A percentile compares a stretch with the other conserved stretches of the same genome.
These are phyloP conservation scores for Gobionotothen gibberifrons DNA, from an alignment of 2,797 vertebrate genomes.

Conservation along the genomic window DNA sequence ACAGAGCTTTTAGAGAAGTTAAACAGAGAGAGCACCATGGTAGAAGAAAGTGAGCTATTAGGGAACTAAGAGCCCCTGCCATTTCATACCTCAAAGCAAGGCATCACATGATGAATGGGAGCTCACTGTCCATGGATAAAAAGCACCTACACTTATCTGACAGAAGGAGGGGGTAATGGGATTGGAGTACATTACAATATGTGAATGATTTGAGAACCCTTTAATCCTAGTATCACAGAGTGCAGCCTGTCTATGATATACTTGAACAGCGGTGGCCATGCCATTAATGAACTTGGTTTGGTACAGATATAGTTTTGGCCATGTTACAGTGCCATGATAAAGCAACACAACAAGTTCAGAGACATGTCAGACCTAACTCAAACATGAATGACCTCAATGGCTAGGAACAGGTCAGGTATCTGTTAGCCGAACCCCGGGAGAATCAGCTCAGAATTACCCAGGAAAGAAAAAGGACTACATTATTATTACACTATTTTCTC, in stretches of 20 bases:
- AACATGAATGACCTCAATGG: constrained; percentile 6
- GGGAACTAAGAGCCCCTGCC: constrained; percentile 66
- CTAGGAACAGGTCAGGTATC: background rate
- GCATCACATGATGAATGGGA: constrained; percentile 55
- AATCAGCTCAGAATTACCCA: background rate
- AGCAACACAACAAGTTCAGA: constrained; percentile 31
- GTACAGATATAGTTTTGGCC: constrained; percentile 62
- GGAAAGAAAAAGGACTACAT: background rate
- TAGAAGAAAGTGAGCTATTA: constrained; percentile 61
- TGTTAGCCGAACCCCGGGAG: background rate
- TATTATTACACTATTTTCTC: background rate
- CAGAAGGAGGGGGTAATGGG: constrained; percentile 51
- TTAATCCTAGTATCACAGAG: constrained; percentile 60
- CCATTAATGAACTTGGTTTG: constrained; percentile 69
- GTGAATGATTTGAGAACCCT: constrained; percentile 62
- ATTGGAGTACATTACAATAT: constrained; percentile 67
- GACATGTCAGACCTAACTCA: constrained; percentile 8
- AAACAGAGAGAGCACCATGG: constrained; percentile 48
- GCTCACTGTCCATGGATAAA: constrained; percentile 35
- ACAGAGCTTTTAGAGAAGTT: constrained; percentile 57
- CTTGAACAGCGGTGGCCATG: constrained; percentile 46
- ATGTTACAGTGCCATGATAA: constrained; percentile 44
- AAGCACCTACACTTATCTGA: constrained; percentile 46
- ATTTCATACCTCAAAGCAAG: constrained; percentile 62
- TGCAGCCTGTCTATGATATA: constrained; percentile 35